Percentiles rank a stretch among this genome's conserved stretches.
phyloP scores from a whole-genome alignment of 37 sponge, comb jelly and placozoan species.

The Spongilla lacustris region DNA sequence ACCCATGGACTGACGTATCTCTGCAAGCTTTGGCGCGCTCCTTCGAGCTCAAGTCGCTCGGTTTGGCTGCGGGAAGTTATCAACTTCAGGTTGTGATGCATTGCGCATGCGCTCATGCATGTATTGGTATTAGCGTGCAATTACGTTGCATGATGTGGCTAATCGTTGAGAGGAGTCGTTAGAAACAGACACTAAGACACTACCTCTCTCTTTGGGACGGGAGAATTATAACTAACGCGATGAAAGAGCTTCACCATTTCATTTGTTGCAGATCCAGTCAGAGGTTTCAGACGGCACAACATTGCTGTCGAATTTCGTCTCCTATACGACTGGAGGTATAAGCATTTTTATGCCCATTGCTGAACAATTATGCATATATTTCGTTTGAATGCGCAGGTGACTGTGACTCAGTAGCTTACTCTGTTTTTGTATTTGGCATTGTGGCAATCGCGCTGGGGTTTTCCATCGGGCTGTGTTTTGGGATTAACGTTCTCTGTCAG shows the following conservation, averaged over 20 bases:
- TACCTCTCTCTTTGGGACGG: too few species aligned
- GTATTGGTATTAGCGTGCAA: too few species aligned
- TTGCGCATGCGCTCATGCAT: background rate
- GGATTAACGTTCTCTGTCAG: background rate
- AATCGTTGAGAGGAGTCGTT: too few species aligned
- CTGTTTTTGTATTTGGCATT: background rate
- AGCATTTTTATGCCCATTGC: too few species aligned
- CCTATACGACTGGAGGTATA: background rate
- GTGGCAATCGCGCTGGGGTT: background rate
- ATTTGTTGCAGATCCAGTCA: background rate
- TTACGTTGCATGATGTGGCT: too few species aligned
- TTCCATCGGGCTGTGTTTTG: background rate
- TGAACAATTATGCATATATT: background rate
- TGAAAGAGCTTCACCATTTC: background rate
- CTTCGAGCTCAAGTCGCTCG: background rate
- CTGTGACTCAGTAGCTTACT: background rate
- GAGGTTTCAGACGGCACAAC: background rate
- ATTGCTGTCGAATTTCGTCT: background rate
- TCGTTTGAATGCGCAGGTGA: background rate
- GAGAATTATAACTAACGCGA: too few species aligned
- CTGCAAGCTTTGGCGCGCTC: background rate
- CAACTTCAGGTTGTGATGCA: background rate
- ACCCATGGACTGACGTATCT: background rate
- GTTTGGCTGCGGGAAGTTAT: background rate
- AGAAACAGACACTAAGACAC: too few species aligned